These are phyloP conservation scores for Siderastrea siderea DNA, from an alignment of 92 coral and sea anemone species.

Conservation along the genomic window DNA sequence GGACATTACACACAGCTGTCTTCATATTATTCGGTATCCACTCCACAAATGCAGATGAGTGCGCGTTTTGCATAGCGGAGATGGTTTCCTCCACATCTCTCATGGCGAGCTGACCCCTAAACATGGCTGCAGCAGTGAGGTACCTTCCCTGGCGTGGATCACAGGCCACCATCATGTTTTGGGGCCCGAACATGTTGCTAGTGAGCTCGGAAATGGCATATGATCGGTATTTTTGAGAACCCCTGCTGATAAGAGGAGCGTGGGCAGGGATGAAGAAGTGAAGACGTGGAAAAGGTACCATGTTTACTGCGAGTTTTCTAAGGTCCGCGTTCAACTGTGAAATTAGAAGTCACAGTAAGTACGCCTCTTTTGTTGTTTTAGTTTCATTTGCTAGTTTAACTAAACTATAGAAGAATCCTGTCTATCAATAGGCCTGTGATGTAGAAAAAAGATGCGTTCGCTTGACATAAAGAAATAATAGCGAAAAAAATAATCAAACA, in stretches of 20 bases:
- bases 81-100: slow-evolving; percentile 95
- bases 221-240: slow-evolving; percentile 80
- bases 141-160: slow-evolving; percentile 97
- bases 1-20: slow-evolving; percentile 96
- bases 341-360: not conserved
- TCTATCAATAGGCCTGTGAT: too few relatives aligned
- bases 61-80: slow-evolving; percentile 85
- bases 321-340: slow-evolving; percentile 93
- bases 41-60: slow-evolving; percentile 93
- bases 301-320: slow-evolving; percentile 94
- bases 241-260: slow-evolving; percentile 90
- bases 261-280: slow-evolving; percentile 97
- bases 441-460: too few relatives aligned
- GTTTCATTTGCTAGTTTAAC: too few relatives aligned
- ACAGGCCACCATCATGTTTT: slow-evolving; percentile 99
- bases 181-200: slow-evolving; percentile 91
- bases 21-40: slow-evolving; percentile 99
- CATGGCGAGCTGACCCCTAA: slow-evolving; percentile 96
- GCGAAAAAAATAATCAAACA: too few relatives aligned
- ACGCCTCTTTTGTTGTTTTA: too few relatives aligned
- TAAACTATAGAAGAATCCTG: too few relatives aligned
- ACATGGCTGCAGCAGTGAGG: slow-evolving; percentile 98
- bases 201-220: slow-evolving; percentile 92
- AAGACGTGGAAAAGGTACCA: slow-evolving; percentile 98
- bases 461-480: too few relatives aligned